These are phyloP conservation scores for Scrobipalpa atriplicella DNA, from an alignment of 2,888 invertebrate species.

Conservation along the genomic window DNA sequence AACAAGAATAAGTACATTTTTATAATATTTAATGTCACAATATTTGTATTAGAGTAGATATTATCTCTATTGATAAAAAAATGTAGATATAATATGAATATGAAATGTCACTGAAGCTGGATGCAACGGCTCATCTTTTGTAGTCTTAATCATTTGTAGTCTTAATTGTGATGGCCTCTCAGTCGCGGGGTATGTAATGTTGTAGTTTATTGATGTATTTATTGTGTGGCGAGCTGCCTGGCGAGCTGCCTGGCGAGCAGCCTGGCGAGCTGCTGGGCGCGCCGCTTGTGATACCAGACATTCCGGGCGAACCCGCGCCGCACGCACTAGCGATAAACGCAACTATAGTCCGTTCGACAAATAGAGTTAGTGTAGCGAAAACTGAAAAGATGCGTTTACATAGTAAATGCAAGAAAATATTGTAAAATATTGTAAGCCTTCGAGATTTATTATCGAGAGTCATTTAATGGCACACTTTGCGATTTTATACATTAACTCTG, in stretches of 20 bases:
- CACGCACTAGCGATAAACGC: neutral
- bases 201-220: conserved; percentile 33
- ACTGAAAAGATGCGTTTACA: no score
- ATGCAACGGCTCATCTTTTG: neutral
- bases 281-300: conserved; percentile 54
- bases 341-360: neutral
- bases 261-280: neutral
- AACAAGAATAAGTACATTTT: neutral
- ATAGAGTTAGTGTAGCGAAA: neutral
- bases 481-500: no score
- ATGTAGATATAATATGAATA: neutral
- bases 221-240: conserved; percentile 38
- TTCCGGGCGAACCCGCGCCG: conserved; percentile 37
- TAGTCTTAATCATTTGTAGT: neutral
- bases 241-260: conserved; percentile 18
- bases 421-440: no score
- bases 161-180: conserved; percentile 5
- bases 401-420: no score
- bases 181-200: conserved; percentile 29
- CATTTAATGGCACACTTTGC: no score
- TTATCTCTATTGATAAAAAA: neutral
- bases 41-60: neutral
- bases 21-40: neutral
- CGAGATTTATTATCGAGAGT: no score
- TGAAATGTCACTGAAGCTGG: neutral